Conservation (phyloP, 2,888 invertebrate species). For the Tenthredo amoena region DNA sequence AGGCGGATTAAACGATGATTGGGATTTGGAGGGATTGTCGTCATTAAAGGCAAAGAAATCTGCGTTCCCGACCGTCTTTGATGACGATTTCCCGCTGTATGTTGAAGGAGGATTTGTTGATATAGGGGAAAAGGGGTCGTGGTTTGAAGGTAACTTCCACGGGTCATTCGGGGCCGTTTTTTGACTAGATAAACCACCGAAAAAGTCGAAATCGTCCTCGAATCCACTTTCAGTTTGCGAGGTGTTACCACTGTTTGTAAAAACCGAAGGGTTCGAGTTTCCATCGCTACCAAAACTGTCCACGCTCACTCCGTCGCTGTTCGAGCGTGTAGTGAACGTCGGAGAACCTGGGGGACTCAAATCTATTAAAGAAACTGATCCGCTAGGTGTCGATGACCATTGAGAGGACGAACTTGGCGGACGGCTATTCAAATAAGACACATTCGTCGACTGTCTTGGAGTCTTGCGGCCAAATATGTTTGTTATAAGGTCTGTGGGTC, state of each 20-base stretch:
- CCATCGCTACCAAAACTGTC: constrained; percentile 89
- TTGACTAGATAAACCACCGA: constrained; percentile 80
- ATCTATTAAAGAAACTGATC: constrained; percentile 83
- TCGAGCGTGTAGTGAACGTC: constrained; percentile 86
- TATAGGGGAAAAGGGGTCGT: constrained; percentile 81
- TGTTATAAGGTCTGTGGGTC: constrained; percentile 73
- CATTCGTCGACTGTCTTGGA: constrained; percentile 54
- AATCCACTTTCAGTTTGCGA: constrained; percentile 90
- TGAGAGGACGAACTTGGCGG: constrained; percentile 53
- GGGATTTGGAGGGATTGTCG: constrained; percentile 49
- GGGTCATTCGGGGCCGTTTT: constrained; percentile 80
- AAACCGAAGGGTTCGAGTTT: constrained; percentile 81
- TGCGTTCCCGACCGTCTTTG: constrained; percentile 65
- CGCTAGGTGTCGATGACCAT: constrained; percentile 41
- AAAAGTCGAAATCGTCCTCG: constrained; percentile 90
- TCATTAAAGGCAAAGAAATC: constrained; percentile 70
- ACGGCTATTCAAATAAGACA: constrained; percentile 53
- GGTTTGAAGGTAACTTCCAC: constrained; percentile 76
- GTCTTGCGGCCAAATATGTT: constrained; percentile 69
- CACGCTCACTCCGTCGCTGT: constrained; percentile 87
- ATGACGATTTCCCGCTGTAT: constrained; percentile 56
- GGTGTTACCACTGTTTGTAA: constrained; percentile 82
- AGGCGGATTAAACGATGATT: constrained; percentile 57
- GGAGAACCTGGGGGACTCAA: constrained; percentile 89
- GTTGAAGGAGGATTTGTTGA: constrained; percentile 44